Base-by-base conservation (phyloP, 1,140 invertebrate species). In the Hylaeus volcanicus region DNA sequence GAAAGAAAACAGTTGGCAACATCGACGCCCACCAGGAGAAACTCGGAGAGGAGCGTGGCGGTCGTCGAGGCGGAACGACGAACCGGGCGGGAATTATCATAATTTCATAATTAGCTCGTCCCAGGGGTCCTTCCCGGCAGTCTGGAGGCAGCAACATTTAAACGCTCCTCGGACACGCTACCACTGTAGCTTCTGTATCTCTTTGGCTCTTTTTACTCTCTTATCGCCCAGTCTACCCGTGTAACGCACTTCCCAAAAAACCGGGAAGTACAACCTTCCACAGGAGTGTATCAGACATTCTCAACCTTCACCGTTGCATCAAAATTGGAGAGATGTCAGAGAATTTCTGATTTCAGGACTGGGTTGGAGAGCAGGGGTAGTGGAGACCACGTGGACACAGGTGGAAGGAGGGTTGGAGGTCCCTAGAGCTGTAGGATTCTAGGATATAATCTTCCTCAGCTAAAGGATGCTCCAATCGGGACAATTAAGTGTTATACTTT, bases 41-140 rank as follows among this genome's bases (percentile, higher is more conserved):
- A 63, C 66, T 56, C 51, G 58, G 43, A 58, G 65, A 53, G n/a
- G 9, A 66, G 64, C 39, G 48, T 63, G 63, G 72, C 64, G 73
- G 55, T 45, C 84, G 81, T 43, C 85, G 84, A 76, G 71, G 58
- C 48, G 84, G 56, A 87, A 87, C 85, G 81, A 53, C 84, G 81
- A 26, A 81, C 81, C 81, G 83, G 77, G 81, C 74, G 60, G 73
- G 56, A 83, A 88, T 88, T 88, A 88, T 88, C 86, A 88, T 88
- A 88, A 88, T 88, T 88, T 88, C 86, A 88, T 88, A 88, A 88
- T 88, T 88, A 88, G 86, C 83, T 88, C 86, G 86, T 88, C 85
- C 85, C 75, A 71, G 86, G 80, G 86, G 86, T 87, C 86, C 86
- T 81, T 79, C 74, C 82, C 81, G 84, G 61, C 84, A 71, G 79